Conservation (phyloP, 2,113 vertebrate species). For the Lepus americanus region DNA sequence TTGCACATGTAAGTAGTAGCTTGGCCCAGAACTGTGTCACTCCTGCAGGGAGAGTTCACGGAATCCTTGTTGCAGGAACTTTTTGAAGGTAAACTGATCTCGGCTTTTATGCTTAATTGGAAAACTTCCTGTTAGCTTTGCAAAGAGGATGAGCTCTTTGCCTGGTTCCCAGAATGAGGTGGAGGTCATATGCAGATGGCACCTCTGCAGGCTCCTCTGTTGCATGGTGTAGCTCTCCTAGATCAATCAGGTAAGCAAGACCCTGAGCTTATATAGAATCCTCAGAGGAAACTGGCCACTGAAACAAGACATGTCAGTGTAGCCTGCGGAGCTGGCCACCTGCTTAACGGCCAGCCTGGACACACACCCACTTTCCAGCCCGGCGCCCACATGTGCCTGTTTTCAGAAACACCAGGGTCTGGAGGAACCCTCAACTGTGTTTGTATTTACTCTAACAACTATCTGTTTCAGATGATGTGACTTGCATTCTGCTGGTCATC, state of each 20-base stretch:
- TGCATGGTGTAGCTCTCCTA: background rate
- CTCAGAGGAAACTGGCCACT: background rate
- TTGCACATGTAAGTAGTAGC: background rate
- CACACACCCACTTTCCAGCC: background rate
- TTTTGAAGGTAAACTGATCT: constrained; percentile 32
- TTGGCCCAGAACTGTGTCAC: background rate
- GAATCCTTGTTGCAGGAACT: constrained; percentile 17
- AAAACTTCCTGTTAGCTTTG: constrained; percentile 30
- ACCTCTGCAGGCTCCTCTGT: background rate
- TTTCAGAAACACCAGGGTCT: constrained; percentile 27
- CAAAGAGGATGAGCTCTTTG: background rate
- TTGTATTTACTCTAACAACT: background rate
- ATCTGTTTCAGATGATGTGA: background rate
- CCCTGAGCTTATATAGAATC: background rate
- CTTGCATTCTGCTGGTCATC: background rate
- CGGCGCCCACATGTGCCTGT: background rate
- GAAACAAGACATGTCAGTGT: background rate
- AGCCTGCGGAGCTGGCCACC: background rate
- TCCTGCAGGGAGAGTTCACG: constrained; percentile 25
- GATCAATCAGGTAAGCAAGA: background rate
- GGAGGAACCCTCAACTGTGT: background rate
- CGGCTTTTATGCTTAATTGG: constrained; percentile 14
- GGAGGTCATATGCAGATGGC: background rate
- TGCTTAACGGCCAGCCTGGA: background rate
- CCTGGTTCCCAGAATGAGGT: background rate